Evolutionary conservation across 1,140 invertebrate genomes (phyloP).

Genomic region (Eueides isabella): DNA sequence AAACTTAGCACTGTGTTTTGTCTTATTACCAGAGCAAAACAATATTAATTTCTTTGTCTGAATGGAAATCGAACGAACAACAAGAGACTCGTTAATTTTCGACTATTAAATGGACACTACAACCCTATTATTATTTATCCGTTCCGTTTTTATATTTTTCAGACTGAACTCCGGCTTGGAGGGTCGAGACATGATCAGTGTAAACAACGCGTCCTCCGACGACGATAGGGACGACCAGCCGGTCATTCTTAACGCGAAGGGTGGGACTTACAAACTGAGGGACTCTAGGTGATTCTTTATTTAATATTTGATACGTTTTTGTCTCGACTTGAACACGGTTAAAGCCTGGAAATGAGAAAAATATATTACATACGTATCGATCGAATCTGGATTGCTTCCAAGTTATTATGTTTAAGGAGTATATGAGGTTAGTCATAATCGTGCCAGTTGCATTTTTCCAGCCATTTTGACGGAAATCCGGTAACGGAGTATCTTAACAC

Average conservation of each 20-base stretch:
- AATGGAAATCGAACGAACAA: neutral
- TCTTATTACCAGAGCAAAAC: neutral
- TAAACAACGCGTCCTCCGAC: conserved; percentile 73
- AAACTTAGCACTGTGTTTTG: neutral
- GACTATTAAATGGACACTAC: neutral
- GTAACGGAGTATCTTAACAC: too few relatives aligned
- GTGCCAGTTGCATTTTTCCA: too few relatives aligned
- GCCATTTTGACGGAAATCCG: too few relatives aligned
- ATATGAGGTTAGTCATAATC: too few relatives aligned
- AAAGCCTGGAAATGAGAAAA: neutral
- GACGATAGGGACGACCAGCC: conserved; percentile 72
- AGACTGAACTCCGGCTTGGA: conserved; percentile 71
- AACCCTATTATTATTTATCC: neutral
- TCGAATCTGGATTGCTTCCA: neutral
- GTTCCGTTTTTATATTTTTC: conserved; percentile 39
- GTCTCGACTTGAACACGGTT: neutral
- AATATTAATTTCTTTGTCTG: neutral
- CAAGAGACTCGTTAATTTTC: neutral
- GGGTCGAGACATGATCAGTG: conserved; percentile 68
- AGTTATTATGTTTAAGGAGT: too few relatives aligned
- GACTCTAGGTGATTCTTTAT: conserved; percentile 77
- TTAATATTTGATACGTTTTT: neutral
- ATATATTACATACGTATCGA: neutral
- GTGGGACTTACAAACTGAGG: conserved; percentile 77
- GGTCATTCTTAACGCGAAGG: conserved; percentile 77